Evolutionary conservation across 2,797 vertebrate species (phyloP).

Genomic region (Poecile montanus): DNA sequence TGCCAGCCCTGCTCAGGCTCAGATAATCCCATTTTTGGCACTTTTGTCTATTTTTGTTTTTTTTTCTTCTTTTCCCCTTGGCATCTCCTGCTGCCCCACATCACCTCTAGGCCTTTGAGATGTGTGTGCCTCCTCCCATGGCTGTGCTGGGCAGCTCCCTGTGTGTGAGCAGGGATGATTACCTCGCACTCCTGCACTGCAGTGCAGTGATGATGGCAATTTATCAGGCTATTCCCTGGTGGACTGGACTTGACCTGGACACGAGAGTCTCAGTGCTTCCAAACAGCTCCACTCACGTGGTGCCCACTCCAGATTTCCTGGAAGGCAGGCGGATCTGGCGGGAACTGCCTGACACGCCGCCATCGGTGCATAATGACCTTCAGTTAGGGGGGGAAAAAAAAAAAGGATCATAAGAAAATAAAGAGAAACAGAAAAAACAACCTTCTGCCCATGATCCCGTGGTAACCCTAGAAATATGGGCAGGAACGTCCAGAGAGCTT

Average conservation of each 20-base stretch:
- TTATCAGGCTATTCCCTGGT: constrained; percentile 37
- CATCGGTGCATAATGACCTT: background rate
- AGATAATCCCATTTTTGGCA: background rate
- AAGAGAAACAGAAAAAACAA: background rate
- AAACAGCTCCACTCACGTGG: constrained; percentile 38
- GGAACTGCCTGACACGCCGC: constrained; percentile 14
- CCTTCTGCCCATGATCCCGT: background rate
- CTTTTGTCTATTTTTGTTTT: background rate
- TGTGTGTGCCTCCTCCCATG: rapidly evolving
- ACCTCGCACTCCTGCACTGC: constrained; percentile 20
- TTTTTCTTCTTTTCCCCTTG: too few species aligned
- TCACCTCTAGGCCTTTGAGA: background rate
- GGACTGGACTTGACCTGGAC: constrained; percentile 47
- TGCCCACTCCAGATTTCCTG: constrained; percentile 26
- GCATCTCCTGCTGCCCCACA: background rate
- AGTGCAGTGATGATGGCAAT: constrained; percentile 19
- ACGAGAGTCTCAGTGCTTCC: constrained; percentile 16
- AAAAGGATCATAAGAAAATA: background rate
- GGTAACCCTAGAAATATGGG: constrained; percentile 53
- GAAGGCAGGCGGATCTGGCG: constrained; percentile 38
- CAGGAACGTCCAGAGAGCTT: constrained; percentile 66
- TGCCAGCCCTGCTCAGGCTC: background rate
- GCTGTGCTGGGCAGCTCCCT: background rate
- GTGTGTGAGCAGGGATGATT: background rate
- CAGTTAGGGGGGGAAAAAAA: background rate